Percentiles rank a stretch among this genome's conserved stretches.
Evolutionary conservation across 2,797 vertebrate genomes (phyloP).

Genomic region (Enteromius trimaculatus): DNA sequence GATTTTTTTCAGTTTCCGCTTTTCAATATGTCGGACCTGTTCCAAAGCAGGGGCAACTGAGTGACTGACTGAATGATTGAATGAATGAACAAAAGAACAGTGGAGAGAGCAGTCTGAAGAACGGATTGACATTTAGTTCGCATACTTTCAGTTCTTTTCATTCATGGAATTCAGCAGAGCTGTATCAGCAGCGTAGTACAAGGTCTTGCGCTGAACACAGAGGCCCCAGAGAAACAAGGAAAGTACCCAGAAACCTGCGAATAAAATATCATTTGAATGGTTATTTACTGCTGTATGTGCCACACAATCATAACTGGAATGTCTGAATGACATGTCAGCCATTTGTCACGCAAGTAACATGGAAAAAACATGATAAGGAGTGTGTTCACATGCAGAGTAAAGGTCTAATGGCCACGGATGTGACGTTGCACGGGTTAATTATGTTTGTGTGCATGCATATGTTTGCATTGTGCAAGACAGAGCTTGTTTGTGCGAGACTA

Average conservation of each 20-base stretch:
- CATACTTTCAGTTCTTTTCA: constrained; percentile 34
- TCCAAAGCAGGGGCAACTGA: background rate
- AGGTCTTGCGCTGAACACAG: constrained; percentile 23
- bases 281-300: background rate
- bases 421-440: background rate
- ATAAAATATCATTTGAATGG: constrained; percentile 10
- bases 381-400: background rate
- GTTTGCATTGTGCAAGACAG: constrained; percentile 43
- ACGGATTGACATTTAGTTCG: constrained; percentile 52
- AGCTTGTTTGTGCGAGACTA: constrained; percentile 27
- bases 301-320: background rate
- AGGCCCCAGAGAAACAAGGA: constrained; percentile 17
- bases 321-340: background rate
- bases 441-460: constrained; percentile 32
- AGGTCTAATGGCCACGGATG: constrained; percentile 14
- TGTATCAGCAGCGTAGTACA: constrained; percentile 23
- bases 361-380: background rate
- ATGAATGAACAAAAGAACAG: constrained; percentile 31
- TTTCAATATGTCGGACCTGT: background rate
- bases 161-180: constrained; percentile 22
- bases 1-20: background rate
- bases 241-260: constrained; percentile 8
- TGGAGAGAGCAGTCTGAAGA: constrained; percentile 39
- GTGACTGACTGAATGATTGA: constrained; percentile 15
- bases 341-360: background rate